Evolutionary conservation across 2,888 invertebrate genomes (phyloP).

Genomic region (Macrophya alboannulata): DNA sequence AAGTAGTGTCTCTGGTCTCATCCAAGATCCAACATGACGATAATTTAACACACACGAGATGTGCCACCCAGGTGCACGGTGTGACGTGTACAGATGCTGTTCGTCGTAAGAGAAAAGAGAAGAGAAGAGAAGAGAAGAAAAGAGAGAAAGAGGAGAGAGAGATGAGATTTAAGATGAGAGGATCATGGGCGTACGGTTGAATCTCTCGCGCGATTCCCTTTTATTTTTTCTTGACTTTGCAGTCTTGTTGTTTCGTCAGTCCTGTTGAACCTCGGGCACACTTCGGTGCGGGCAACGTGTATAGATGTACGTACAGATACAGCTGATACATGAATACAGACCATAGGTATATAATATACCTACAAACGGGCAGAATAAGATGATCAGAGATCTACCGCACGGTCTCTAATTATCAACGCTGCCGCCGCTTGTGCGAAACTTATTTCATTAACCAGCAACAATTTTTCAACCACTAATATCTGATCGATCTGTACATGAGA

Average conservation of each 20-base stretch:
- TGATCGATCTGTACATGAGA: slow-evolving; percentile 35
- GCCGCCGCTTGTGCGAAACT: slow-evolving; percentile 49
- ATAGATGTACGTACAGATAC: not conserved
- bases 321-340: not conserved
- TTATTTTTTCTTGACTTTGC: slow-evolving; percentile 51
- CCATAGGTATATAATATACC: not conserved
- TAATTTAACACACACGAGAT: slow-evolving; percentile 70
- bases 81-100: slow-evolving; percentile 52
- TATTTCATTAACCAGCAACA: slow-evolving; percentile 45
- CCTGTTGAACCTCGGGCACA: slow-evolving; percentile 53
- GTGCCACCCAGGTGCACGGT: slow-evolving; percentile 55
- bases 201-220: slow-evolving; percentile 50
- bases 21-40: slow-evolving; percentile 71
- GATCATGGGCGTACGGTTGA: slow-evolving; percentile 39
- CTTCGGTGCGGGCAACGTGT: slow-evolving; percentile 13
- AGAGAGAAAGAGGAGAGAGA: slow-evolving; percentile 32
- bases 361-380: slow-evolving; percentile 29
- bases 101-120: slow-evolving; percentile 8
- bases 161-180: slow-evolving; percentile 14
- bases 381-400: slow-evolving; percentile 54
- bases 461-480: slow-evolving; percentile 29
- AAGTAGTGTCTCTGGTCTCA: slow-evolving; percentile 70
- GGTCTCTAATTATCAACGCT: slow-evolving; percentile 53
- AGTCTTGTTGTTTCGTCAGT: slow-evolving; percentile 49
- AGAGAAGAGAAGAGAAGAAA: too few relatives aligned